Evolutionary conservation across 2,113 vertebrate species (phyloP).

Genomic region (Macquaria ambigua): DNA sequence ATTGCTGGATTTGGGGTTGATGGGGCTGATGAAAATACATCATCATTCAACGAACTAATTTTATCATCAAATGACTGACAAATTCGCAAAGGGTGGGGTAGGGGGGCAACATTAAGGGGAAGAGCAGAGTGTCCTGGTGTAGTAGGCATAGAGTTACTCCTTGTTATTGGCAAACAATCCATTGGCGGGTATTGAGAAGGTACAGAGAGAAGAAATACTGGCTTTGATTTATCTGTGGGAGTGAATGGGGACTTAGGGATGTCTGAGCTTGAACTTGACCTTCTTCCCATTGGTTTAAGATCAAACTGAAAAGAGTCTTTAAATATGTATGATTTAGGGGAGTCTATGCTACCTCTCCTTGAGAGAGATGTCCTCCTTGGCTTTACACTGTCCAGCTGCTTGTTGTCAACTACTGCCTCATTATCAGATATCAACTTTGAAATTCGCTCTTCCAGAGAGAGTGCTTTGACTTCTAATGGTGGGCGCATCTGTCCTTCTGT

Average conservation of each 20-base stretch:
- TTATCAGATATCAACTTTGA: conserved; percentile 99
- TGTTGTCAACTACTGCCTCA: conserved; percentile 97
- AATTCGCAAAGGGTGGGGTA: conserved; percentile 91
- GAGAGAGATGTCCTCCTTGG: conserved; percentile 97
- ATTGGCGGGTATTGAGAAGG: conserved; percentile 90
- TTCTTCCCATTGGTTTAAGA: conserved; percentile 94
- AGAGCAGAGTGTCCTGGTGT: conserved; percentile 93
- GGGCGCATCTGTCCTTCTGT: conserved; percentile 90
- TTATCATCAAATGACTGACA: conserved; percentile 99
- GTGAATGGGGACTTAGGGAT: conserved; percentile 99
- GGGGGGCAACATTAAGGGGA: conserved; percentile 88
- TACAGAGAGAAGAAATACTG: conserved; percentile 96
- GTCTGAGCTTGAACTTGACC: conserved; percentile 97
- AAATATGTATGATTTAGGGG: conserved; percentile 98
- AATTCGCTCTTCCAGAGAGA: conserved; percentile 95
- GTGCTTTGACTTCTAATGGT: conserved; percentile 92
- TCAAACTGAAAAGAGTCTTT: conserved; percentile 99
- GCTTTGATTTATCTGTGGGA: conserved; percentile 97
- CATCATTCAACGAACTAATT: conserved; percentile 91
- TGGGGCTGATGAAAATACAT: conserved; percentile 94
- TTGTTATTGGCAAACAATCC: conserved; percentile 97
- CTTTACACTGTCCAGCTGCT: conserved; percentile 98
- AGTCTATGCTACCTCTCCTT: conserved; percentile 97
- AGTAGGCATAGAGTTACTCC: conserved; percentile 97
- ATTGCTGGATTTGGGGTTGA: conserved; percentile 88